These are phyloP conservation scores for Hartigia nigra DNA, from an alignment of 2,888 invertebrate species.

Conservation along the genomic window DNA sequence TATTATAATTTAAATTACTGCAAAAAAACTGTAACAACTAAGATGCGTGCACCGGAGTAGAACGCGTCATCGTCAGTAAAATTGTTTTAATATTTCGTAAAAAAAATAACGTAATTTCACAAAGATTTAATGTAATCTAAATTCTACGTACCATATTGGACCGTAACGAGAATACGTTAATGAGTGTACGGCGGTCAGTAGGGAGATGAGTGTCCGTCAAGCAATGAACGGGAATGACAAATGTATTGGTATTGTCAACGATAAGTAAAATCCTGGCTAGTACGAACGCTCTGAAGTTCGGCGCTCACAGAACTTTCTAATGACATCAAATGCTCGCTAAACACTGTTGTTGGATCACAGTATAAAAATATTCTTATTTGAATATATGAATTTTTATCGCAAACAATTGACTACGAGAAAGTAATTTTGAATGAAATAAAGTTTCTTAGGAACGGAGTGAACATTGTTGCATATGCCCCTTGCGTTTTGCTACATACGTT, in stretches of 20 bases:
- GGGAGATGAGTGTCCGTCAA: background rate
- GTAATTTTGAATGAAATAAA: background rate
- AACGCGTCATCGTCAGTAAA: background rate
- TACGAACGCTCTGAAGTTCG: background rate
- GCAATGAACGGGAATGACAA: background rate
- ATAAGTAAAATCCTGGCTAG: background rate
- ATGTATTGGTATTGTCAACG: background rate
- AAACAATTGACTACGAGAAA: background rate
- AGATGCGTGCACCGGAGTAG: background rate
- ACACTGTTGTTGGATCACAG: background rate
- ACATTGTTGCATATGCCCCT: background rate
- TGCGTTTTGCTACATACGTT: background rate
- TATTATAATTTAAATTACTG: background rate
- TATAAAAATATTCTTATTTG: background rate
- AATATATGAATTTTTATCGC: background rate
- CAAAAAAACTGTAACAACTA: background rate
- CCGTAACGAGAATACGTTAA: background rate
- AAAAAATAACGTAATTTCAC: background rate
- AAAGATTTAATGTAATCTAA: background rate
- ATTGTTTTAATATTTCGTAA: background rate
- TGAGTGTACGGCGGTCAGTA: background rate
- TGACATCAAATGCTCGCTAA: background rate
- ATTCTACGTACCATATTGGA: background rate
- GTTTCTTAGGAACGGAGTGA: background rate
- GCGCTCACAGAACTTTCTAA: background rate